Conservation (phyloP, 2,113 vertebrate genomes). For the Beaufortia kweichowensis region DNA sequence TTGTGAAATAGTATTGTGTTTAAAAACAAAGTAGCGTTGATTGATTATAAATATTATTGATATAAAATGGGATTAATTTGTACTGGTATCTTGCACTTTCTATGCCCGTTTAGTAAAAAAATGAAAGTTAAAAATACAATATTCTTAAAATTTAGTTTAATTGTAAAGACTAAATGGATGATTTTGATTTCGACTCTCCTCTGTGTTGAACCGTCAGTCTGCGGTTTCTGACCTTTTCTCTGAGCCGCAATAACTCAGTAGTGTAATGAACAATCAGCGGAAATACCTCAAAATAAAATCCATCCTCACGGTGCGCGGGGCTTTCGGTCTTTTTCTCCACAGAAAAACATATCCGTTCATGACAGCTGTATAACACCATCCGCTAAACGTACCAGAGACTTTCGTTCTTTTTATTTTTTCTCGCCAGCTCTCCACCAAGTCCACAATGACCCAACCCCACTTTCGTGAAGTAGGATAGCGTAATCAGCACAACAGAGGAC, state of each 20-base stretch:
- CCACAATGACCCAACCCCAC: constrained; percentile 80
- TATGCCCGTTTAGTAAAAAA: not conserved
- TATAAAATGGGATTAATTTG: not conserved
- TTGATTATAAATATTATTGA: not conserved
- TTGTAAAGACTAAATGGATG: not conserved
- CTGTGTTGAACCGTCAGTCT: constrained; percentile 29
- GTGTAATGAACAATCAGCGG: constrained; percentile 97
- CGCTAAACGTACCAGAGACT: constrained; percentile 58
- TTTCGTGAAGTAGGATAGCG: constrained; percentile 84
- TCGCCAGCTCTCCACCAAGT: constrained; percentile 49
- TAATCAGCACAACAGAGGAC: constrained; percentile 87
- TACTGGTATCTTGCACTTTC: not conserved
- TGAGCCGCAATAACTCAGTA: constrained; percentile 87
- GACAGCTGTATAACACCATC: constrained; percentile 70
- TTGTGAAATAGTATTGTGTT: not conserved
- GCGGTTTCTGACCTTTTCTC: constrained; percentile 88
- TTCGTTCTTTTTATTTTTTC: constrained; percentile 4
- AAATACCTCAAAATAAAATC: constrained; percentile 99
- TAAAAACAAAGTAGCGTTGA: not conserved
- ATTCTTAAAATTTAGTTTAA: not conserved
- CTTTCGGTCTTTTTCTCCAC: constrained; percentile 66
- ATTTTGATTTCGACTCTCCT: not conserved
- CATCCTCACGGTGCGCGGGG: constrained; percentile 81
- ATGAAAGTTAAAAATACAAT: not conserved
- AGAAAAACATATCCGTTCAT: constrained; percentile 78